Conservation (phyloP, 2,797 vertebrate species). For the Parauchenoglanis ngamensis region DNA sequence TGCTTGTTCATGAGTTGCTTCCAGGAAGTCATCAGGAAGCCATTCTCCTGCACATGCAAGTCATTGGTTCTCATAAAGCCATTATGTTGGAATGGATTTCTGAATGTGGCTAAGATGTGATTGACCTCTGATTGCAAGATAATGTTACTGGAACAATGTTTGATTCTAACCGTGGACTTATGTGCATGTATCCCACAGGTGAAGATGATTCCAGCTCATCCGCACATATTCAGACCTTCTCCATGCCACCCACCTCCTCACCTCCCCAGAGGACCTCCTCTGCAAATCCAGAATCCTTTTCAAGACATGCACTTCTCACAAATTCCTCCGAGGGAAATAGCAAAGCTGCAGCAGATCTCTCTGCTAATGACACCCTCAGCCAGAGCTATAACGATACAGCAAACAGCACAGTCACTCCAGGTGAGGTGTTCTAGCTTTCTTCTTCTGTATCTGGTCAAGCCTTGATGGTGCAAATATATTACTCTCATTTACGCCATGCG, state of each 20-base stretch:
- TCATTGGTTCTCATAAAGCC: neutral
- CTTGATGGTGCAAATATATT: neutral
- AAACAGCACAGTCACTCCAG: slow-evolving; percentile 18
- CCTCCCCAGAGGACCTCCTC: neutral
- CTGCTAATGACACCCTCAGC: neutral
- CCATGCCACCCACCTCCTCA: slow-evolving; percentile 8
- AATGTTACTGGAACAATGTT: neutral
- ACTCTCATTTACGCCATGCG: neutral
- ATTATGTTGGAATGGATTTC: neutral
- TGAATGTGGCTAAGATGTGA: neutral
- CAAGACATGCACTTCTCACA: neutral
- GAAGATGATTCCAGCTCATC: neutral
- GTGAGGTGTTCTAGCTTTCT: neutral
- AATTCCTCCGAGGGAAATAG: neutral
- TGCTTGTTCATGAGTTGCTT: neutral
- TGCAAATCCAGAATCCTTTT: neutral
- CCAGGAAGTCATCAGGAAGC: slow-evolving; percentile 19
- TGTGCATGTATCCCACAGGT: slow-evolving; percentile 14
- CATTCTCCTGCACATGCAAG: neutral
- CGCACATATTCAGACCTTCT: neutral
- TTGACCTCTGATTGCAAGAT: neutral
- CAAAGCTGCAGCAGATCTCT: neutral
- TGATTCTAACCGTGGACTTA: neutral
- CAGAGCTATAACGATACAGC: neutral
- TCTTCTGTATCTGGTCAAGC: neutral